Evolutionary conservation across 2,888 invertebrate species (phyloP), one percentile per base, ranked within the genome.

Genomic region (Ferrisia virgata): DNA sequence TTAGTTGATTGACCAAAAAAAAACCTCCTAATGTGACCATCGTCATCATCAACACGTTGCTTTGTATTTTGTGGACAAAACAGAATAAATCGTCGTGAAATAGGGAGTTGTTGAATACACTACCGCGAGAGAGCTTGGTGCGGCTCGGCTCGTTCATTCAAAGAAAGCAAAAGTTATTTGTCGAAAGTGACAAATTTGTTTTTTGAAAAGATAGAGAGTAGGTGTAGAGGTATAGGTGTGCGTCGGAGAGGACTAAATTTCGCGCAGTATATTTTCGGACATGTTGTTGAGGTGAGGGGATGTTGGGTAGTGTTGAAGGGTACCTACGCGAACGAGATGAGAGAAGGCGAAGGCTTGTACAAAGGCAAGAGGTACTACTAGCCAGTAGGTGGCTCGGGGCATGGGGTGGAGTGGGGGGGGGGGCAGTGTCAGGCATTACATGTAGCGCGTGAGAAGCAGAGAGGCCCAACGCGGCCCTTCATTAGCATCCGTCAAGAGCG

Each of bases 121-220:
- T n/a, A n/a, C n/a, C n/a, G n/a, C n/a, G n/a, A n/a, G n/a, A n/a
- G n/a, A n/a, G n/a, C n/a, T n/a, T n/a, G n/a, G n/a, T n/a, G n/a
- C n/a, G n/a, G n/a, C n/a, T n/a, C n/a, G n/a, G n/a, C n/a, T n/a
- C n/a, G 64, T 11, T n/a, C 53, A 81, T 81, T 43, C 22, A 69
- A 72, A 82, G 82, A 72, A 43, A 28, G 13, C 39, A 36, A 47
- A n/a, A 82, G 82, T 72, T 72, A 43, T 72, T 40, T 43, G 76
- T 82, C 82, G 82, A 82, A 82, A 82, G 82, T 82, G 82, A 82
- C 82, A 82, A 82, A 82, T 82, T 72, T 64, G 82, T 72, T 69
- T 72, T 69, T 43, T 28, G 69, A 72, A 72, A 72, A 72, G 72
- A 72, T n/a, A 28, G 58, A 64, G 39, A 18, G 1, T 2, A 18